Base-by-base conservation (phyloP, 2,888 invertebrate species). In the Agrotis segetum region DNA sequence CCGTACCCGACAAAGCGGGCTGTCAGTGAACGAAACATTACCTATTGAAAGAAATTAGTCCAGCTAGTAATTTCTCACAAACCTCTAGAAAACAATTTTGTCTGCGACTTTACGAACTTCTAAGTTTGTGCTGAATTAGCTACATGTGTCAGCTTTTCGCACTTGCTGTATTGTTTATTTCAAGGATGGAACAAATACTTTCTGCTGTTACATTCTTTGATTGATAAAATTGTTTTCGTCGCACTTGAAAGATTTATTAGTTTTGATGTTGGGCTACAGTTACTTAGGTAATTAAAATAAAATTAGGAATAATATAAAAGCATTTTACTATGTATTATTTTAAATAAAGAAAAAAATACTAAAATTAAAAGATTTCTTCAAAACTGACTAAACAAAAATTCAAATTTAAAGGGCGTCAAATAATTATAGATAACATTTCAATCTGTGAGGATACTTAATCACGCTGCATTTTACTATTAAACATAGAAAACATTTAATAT, bases 71-170 rank as follows among this genome's bases (percentile, higher is more conserved):
- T 49, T 58, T 67, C 3, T 13, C 0, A 14, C 19, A 59, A 19
- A 46, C n/a, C 29, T 7, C 6, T n/a, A 1, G 0, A 7, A 3
- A 7, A n/a, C 1, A 2, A 46, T 14, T 29, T 2, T 44, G 19
- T 19, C 46, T 9, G 56, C 56, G 11, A 67, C 72, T 58, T 55
- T 11, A 21, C 13, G 1, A 49, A 5, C n/a, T 44, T 44, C n/a
- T 21, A 44, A 49, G 21, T 58, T 74, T 58, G 50, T 47, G 34
- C 50, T 50, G 47, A 52, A 71, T 62, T 71, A 62, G 46, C 24
- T 47, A 29, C 56, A 61, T 46, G 46, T 77, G 46, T 61, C 50
- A 34, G 55, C n/a, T 71, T 40, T 58, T 78, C 52, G 53, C 29
- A 44, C 70, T 69, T 5, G 75, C 14, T 44, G n/a, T 49, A 16